Evolutionary conservation across 1,140 invertebrate genomes (phyloP).

Genomic region (Caenorhabditis remanei): DNA sequence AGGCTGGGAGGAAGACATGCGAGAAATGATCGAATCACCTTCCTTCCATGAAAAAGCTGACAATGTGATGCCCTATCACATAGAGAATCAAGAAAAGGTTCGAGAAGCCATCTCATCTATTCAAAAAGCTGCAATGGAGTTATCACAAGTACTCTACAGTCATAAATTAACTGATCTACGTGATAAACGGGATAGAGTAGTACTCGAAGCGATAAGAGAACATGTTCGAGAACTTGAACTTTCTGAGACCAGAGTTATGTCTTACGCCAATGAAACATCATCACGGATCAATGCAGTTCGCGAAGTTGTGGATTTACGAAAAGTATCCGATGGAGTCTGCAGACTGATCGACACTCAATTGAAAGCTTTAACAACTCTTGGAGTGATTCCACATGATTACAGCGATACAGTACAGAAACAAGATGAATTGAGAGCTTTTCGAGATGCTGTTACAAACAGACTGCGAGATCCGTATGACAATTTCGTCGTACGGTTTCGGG

Average conservation of each 20-base stretch:
- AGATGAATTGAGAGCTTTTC: constrained; percentile 28
- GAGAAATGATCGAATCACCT: constrained; percentile 43
- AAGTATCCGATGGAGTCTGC: neutral
- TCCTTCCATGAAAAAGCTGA: constrained; percentile 58
- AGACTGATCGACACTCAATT: constrained; percentile 6
- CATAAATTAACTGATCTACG: constrained; percentile 34
- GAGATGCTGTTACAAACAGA: neutral
- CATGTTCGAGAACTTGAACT: constrained; percentile 25
- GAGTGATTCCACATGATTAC: constrained; percentile 30
- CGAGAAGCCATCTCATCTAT: constrained; percentile 42
- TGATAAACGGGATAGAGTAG: neutral
- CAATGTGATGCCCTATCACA: constrained; percentile 59
- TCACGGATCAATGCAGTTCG: neutral
- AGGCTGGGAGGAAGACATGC: constrained; percentile 63
- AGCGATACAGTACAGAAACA: constrained; percentile 19
- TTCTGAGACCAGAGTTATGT: constrained; percentile 19
- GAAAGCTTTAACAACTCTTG: neutral
- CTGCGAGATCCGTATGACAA: constrained; percentile 14
- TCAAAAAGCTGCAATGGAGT: constrained; percentile 51
- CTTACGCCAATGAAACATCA: constrained; percentile 41
- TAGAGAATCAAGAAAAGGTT: constrained; percentile 61
- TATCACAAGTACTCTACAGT: constrained; percentile 39
- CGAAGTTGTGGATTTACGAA: constrained; percentile 5
- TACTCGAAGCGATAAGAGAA: constrained; percentile 24
- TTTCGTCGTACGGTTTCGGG: constrained; percentile 15